A percentile compares a stretch with the other conserved stretches of the same genome.
These are phyloP conservation scores for Therioaphis trifolii DNA, from an alignment of 2,888 invertebrate species.

Conservation along the genomic window DNA sequence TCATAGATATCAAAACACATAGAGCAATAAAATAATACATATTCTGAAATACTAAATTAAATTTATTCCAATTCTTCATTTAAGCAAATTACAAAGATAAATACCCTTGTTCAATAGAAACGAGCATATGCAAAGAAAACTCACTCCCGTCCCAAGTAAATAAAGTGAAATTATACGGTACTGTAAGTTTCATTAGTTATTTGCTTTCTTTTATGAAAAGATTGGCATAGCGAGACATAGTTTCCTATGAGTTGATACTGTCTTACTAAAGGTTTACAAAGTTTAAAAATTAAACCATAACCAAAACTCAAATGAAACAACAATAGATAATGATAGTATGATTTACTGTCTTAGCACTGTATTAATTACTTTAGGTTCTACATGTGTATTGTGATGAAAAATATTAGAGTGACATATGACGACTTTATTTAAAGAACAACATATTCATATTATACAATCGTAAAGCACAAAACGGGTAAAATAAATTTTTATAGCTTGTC, in stretches of 20 bases:
- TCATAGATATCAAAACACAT: neutral
- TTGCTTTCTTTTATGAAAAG: neutral
- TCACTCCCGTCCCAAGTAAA: neutral
- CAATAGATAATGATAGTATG: neutral
- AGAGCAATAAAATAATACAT: neutral
- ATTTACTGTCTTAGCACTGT: too few relatives aligned
- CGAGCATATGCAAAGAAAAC: neutral
- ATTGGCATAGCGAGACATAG: neutral
- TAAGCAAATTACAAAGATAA: neutral
- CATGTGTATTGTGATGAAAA: too few relatives aligned
- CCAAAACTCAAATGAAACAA: too few relatives aligned
- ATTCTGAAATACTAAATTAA: neutral
- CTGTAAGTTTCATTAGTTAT: constrained; percentile 6
- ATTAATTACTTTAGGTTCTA: too few relatives aligned
- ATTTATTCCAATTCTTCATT: neutral
- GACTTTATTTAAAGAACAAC: too few relatives aligned
- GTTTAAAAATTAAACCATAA: neutral
- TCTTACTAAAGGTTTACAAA: neutral
- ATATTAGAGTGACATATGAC: too few relatives aligned
- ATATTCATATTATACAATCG: too few relatives aligned
- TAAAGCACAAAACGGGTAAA: too few relatives aligned
- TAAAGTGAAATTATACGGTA: neutral
- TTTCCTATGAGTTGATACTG: neutral
- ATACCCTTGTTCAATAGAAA: neutral
- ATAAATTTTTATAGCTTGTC: too few relatives aligned